Percentiles rank a stretch among this genome's conserved stretches.
These are phyloP conservation scores for Ranitomeya variabilis DNA, from an alignment of 2,113 vertebrate genomes.

Conservation along the genomic window DNA sequence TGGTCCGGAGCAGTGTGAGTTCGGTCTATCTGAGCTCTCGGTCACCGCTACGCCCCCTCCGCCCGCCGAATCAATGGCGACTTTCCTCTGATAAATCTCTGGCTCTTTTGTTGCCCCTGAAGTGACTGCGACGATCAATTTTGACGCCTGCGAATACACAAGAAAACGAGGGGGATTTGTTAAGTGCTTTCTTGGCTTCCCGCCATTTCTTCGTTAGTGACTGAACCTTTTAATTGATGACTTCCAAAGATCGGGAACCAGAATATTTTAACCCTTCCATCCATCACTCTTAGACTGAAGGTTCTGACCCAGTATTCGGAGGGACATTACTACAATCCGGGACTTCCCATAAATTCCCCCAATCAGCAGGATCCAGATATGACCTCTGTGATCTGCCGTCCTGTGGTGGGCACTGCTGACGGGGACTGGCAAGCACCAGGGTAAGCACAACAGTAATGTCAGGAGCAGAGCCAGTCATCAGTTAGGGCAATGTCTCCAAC, in stretches of 20 bases:
- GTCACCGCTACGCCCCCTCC: not conserved
- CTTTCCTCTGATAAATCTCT: slow-evolving; percentile 24
- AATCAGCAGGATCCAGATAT: not conserved
- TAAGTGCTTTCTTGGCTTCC: slow-evolving; percentile 44
- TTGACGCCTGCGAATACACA: not conserved
- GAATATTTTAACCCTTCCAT: slow-evolving; percentile 19
- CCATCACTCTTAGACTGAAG: not conserved
- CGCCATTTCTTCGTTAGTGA: not conserved
- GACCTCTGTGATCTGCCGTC: not conserved
- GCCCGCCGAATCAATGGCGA: slow-evolving; percentile 12
- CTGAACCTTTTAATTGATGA: slow-evolving; percentile 36
- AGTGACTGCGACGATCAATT: not conserved
- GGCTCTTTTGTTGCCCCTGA: not conserved
- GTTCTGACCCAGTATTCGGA: not conserved
- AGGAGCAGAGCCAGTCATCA: too few relatives aligned
- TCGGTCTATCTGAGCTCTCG: not conserved
- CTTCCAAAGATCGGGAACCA: slow-evolving; percentile 12
- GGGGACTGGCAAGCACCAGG: not conserved
- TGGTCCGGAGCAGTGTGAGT: too few relatives aligned
- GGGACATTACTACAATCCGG: not conserved
- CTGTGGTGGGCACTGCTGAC: not conserved
- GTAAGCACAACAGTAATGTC: too few relatives aligned
- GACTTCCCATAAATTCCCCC: not conserved
- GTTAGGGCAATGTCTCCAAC: too few relatives aligned
- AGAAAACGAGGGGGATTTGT: slow-evolving; percentile 23